A percentile compares a stretch with the other conserved stretches of the same genome.
Conservation (phyloP, 2,797 vertebrate species). For the Tapirus indicus region DNA sequence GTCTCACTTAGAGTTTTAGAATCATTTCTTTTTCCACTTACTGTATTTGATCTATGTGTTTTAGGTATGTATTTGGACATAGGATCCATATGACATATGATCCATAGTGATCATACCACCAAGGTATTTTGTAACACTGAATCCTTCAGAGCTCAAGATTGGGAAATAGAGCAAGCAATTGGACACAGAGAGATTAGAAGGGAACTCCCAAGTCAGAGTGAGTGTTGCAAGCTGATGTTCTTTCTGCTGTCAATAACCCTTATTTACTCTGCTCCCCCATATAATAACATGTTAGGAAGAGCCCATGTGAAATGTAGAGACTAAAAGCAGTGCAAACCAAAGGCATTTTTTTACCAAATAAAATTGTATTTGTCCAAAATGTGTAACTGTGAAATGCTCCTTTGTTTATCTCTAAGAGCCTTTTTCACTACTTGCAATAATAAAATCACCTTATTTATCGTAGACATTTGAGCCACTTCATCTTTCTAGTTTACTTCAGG, state of each 20-base stretch:
- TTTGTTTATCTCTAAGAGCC: rapidly evolving
- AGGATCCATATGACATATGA: neutral
- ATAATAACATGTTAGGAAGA: neutral
- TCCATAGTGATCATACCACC: too few species aligned
- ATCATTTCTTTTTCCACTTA: neutral
- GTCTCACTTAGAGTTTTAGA: neutral
- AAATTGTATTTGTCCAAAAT: neutral
- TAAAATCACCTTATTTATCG: neutral
- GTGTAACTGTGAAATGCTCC: neutral
- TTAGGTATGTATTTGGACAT: neutral
- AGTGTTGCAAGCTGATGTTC: neutral
- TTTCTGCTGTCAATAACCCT: neutral
- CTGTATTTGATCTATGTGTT: neutral
- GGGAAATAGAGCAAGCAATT: neutral
- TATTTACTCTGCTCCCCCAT: neutral
- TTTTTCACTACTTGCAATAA: neutral
- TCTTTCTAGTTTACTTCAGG: neutral
- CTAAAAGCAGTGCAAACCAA: neutral
- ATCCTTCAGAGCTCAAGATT: neutral
- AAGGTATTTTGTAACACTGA: neutral
- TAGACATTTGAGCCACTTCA: neutral
- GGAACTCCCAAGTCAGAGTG: neutral
- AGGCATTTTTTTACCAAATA: neutral
- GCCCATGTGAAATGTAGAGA: rapidly evolving
- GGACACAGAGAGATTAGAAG: neutral